Evolutionary conservation across 2,888 invertebrate species (phyloP).

Genomic region (Cecidostiba fungosa): DNA sequence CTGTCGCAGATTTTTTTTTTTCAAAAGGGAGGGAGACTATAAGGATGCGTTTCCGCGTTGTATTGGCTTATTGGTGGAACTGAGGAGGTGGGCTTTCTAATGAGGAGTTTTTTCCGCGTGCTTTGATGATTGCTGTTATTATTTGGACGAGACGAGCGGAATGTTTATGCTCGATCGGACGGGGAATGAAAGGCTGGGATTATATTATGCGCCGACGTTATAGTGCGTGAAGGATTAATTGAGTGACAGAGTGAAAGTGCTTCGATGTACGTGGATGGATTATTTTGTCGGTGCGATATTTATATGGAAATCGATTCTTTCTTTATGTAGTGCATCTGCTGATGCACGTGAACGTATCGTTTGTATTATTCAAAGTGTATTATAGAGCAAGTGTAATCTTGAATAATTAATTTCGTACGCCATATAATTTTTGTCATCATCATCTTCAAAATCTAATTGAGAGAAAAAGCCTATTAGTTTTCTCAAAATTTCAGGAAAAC

Average conservation of each 20-base stretch:
- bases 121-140: conserved; percentile 5
- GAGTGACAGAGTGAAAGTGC: background rate
- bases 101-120: background rate
- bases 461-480: no score
- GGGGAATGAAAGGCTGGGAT: background rate
- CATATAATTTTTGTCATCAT: background rate
- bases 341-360: no score
- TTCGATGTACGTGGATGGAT: background rate
- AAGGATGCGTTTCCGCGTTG: background rate
- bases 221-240: background rate
- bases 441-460: background rate
- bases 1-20: background rate
- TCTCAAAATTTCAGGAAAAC: background rate
- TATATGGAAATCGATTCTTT: no score
- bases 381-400: no score
- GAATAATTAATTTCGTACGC: no score
- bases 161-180: background rate
- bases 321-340: no score
- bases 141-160: background rate
- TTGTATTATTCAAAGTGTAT: no score
- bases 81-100: background rate
- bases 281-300: background rate
- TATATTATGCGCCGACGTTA: background rate
- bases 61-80: background rate
- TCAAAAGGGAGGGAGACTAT: background rate